These are phyloP conservation scores for Montifringilla adamsi DNA, from an alignment of 2,113 vertebrate genomes.

Conservation along the genomic window DNA sequence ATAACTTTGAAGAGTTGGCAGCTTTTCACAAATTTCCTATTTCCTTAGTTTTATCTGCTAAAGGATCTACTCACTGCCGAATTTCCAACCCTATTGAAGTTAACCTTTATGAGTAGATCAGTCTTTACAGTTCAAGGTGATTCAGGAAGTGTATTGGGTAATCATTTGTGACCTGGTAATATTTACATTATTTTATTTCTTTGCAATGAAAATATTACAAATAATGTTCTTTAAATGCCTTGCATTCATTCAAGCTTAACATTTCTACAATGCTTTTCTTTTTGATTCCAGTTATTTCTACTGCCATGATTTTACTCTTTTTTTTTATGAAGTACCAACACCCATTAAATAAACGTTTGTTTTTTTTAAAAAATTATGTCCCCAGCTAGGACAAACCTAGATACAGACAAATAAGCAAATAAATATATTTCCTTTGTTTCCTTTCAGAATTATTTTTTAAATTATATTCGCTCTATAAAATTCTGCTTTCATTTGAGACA, in stretches of 20 bases:
- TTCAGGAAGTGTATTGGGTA: not conserved
- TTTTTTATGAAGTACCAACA: not conserved
- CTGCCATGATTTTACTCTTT: not conserved
- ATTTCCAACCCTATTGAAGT: not conserved
- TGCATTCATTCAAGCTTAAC: not conserved
- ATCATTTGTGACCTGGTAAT: not conserved
- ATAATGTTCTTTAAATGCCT: not conserved
- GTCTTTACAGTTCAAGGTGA: not conserved
- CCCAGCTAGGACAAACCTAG: not conserved
- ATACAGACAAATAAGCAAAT: not conserved
- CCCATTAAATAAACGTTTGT: not conserved
- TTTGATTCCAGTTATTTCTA: not conserved
- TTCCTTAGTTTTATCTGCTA: not conserved
- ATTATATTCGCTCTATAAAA: not conserved
- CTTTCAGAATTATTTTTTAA: not conserved
- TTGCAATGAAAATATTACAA: conserved; percentile 3
- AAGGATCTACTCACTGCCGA: not conserved
- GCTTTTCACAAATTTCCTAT: not conserved
- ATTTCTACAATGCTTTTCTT: not conserved
- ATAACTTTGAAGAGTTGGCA: not conserved
- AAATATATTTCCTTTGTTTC: not conserved
- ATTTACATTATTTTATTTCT: conserved; percentile 9
- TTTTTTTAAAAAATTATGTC: not conserved
- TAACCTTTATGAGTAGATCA: not conserved
- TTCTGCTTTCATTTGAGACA: not conserved